Base-by-base conservation (phyloP, 2,888 invertebrate genomes). In the Machimus rusticus region DNA sequence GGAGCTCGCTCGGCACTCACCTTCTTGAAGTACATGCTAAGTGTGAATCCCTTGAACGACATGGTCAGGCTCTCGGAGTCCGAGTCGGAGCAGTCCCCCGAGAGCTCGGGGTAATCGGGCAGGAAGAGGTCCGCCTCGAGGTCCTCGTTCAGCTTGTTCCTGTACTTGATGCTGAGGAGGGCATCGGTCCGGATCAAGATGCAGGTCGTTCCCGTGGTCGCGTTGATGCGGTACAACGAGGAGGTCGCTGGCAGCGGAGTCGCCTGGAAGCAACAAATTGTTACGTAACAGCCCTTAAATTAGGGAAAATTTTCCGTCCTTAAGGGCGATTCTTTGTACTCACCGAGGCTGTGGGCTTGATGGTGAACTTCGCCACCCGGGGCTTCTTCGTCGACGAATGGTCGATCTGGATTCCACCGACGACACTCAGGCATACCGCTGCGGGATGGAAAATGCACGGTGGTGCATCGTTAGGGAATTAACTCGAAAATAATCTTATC, bases 21-120 rank as follows among this genome's bases (percentile, higher is more conserved):
- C 95, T 97, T 97, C 88, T 95, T 95, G 91, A 98, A 98, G 89
- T 94, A 94, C 94, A 96, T 96, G 86, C 95, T 94, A 74, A 98
- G 93, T 0, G 95, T 94, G 91, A 97, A 97, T 74, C 95, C 96
- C 88, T 95, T 95, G 94, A 97, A 97, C 8, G 95, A 94, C 85
- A 97, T 93, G 79, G 95, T 94, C 91, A 97, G 94, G 4, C 94
- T 94, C 57, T 96, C 96, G 31, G 94, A 93, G 90, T 97, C 97
- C 51, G 96, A 96, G 89, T 95, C 95, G 88, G 95, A 95, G 91
- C 97, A 97, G 89, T 95, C 94, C 0, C 97, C 97, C 1, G 94
- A 94, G 0, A 97, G 94, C 81, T 94, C 94, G 0, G 96, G 96
- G 89, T 95, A 94, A 89, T 95, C 95, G 0, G 97, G 97, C 74